Base-by-base conservation (phyloP, 1,140 invertebrate species). In the Megathymus violae region DNA sequence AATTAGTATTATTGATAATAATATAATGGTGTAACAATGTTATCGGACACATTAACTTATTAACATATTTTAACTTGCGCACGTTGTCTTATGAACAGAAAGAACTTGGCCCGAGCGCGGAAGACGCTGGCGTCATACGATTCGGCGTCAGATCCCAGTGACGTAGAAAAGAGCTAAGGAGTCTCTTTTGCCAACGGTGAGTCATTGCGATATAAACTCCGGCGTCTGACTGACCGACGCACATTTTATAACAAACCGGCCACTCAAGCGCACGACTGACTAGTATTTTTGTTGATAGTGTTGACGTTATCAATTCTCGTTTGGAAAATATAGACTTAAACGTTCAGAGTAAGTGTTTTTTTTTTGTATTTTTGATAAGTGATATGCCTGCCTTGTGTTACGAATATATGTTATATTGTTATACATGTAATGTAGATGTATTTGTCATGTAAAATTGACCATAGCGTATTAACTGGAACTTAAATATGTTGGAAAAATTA, bases 181-280 rank as follows among this genome's bases (percentile, higher is more conserved):
- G 65, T 52, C 68, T 73, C 74, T n/a, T n/a, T 78, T 85, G 84
- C 85, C 85, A 89, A 89, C 71, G 84, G 78, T 80, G 83, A 87
- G 56, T 89, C 87, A 88, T 41, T 56, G 59, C 62, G 44, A 80
- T 88, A 88, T 88, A 89, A 79, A 79, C 72, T 61, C 47, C 60
- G 51, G 60, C 48, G 46, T 0, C 46, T 51, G 65, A 51, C 66
- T 65, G 46, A 62, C 52, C 63, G 69, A 36, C 25, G 48, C 64
- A 68, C 83, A 89, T 76, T 85, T 70, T 46, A 59, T 58, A 74
- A 60, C 64, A 48, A 70, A 71, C 61, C 71, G 74, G 38, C 41
- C 46, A 59, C 34, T 63, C 52, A 52, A 41, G 69, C 59, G 54
- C 22, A 54, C 13, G 11, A 11, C 13, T 9, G 13, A 27, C 22